A percentile compares a stretch with the other conserved stretches of the same genome.
Conservation (phyloP, 1,140 invertebrate genomes). For the Magallana gigas region DNA sequence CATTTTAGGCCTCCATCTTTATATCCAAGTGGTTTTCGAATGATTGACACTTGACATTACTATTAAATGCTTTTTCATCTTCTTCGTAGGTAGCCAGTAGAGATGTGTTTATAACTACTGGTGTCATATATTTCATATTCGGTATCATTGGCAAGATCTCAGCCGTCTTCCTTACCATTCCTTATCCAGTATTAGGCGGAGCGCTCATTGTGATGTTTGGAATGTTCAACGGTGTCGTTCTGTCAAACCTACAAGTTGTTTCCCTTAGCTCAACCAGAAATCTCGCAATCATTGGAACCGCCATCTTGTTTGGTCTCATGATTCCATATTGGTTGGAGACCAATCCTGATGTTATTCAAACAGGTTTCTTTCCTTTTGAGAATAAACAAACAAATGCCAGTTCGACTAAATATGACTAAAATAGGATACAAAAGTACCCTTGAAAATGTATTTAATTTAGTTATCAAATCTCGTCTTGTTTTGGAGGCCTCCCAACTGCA, state of each 20-base stretch:
- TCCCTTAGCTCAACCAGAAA: conserved; percentile 89
- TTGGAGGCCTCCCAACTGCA: neutral
- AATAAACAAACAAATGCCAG: neutral
- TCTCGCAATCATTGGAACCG: conserved; percentile 92
- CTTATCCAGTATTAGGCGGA: conserved; percentile 91
- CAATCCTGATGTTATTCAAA: conserved; percentile 84
- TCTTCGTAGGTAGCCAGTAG: conserved; percentile 87
- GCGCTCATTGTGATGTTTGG: conserved; percentile 93
- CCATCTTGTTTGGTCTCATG: conserved; percentile 90
- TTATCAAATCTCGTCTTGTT: neutral
- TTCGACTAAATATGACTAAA: neutral
- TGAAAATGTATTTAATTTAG: neutral
- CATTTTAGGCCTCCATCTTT: too few species aligned
- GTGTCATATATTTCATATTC: conserved; percentile 88
- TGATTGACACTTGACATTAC: too few species aligned
- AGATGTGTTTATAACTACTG: conserved; percentile 90
- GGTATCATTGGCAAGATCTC: conserved; percentile 86
- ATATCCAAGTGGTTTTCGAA: too few species aligned
- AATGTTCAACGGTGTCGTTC: conserved; percentile 70
- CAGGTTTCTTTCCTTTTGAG: conserved; percentile 80
- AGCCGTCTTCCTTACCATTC: conserved; percentile 93
- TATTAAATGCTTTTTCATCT: neutral
- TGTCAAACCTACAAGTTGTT: conserved; percentile 92
- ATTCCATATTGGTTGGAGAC: conserved; percentile 84
- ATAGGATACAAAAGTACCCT: too few species aligned